Base-by-base conservation (phyloP, 2,888 invertebrate species). In the Lottia gigantea region DNA sequence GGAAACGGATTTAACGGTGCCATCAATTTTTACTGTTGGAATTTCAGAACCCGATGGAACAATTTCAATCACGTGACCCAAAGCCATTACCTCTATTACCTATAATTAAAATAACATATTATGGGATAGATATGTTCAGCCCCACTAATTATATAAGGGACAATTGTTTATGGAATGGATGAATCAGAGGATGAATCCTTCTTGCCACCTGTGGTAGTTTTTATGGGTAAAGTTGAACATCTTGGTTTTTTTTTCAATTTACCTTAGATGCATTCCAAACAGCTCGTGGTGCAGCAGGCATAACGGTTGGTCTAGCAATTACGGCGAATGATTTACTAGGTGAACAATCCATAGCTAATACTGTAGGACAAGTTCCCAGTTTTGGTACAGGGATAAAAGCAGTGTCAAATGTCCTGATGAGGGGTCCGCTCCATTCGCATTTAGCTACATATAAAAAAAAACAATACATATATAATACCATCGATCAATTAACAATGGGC, bases 261-360 rank as follows among this genome's bases (percentile, higher is more conserved):
- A 70, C 70, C 64, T 71, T 62, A 23, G 55, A 55, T 23, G 23
- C 55, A 23, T 55, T 55, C 23, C 11, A 19, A 12, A 55, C 55
- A 55, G 55, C 55, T 23, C 23, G 19, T 19, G 55, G 55, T 55
- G 55, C 23, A 23, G 55, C 23, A 19, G 55, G 2, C 19, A 23
- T 14, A 23, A 55, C 55, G 12, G 14, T 55, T 19, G 55, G 55
- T n/a, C 46, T 40, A 40, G 70, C 45, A 11, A 67, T 66, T 46
- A 76, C 65, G 8, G 70, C 74, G 46, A 76, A 76, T 23, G 67
- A 46, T n/a, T 64, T 67, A 3, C 55, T 31, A 3, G 66, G 63
- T n/a, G 72, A 74, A 62, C 76, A 76, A 65, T 76, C 76, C 73
- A 71, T 73, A 64, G 76, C 74, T 69, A 76, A 62, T n/a, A 76